Base-by-base conservation (phyloP, 2,888 invertebrate genomes). In the Drosophila phalerata region DNA sequence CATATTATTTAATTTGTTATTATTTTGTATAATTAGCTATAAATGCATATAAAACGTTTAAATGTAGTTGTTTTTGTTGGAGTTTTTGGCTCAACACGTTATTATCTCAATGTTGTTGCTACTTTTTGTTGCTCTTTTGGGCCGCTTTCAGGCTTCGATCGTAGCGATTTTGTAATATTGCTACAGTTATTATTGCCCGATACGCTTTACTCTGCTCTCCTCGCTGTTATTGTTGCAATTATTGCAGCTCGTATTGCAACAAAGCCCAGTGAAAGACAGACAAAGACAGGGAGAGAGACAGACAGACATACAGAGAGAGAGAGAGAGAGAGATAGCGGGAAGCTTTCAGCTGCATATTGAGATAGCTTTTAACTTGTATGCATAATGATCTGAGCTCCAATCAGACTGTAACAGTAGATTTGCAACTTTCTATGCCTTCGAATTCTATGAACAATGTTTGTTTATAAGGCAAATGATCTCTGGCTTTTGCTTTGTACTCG, bases 91-190 rank as follows among this genome's bases (percentile, higher is more conserved):
- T 70, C 17, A 56, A 43, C 51, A 57, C 57, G 51, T 76, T 76
- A 70, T 76, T 77, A 63, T 77, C 77, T 57, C 53, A 63, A 71
- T 77, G 74, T 77, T 75, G 49, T 34, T 43, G 38, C 45, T 63
- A 1, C 19, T 43, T 43, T 43, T 43, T 25, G 58, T 38, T 57
- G 52, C 13, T 56, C 32, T 53, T 60, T 73, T 49, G 62, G 61
- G 64, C 62, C 47, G 61, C 70, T 60, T 73, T 72, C 57, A 37
- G 52, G 65, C 73, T 77, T 61, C 77, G 56, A 64, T 69, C 47
- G 80, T 42, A 32, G 76, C 73, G 85, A 85, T 88, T 83, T 88
- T 77, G 88, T 85, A 88, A 88, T 87, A 85, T 79, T 77, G 80
- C 88, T 77, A 82, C 80, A 83, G 85, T 87, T 83, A 87, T 88